Evolutionary conservation across 1,140 invertebrate genomes (phyloP).

Genomic region (Papilio polytes): DNA sequence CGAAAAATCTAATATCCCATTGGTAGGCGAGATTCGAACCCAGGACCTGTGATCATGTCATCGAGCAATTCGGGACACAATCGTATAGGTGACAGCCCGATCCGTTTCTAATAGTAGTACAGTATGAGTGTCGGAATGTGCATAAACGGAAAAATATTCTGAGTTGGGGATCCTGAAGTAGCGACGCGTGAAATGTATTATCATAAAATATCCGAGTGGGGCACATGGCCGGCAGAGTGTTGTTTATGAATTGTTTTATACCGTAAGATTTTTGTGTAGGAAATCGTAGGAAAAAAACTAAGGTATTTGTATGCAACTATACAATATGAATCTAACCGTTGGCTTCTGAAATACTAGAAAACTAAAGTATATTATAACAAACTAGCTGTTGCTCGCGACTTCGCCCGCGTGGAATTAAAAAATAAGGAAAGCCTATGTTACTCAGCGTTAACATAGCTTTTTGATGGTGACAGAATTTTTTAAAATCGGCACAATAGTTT

Average conservation of each 20-base stretch:
- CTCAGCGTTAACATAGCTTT: too few species aligned
- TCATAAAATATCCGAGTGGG: conserved; percentile 36
- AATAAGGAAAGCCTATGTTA: too few species aligned
- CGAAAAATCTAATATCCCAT: too few species aligned
- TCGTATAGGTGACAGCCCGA: background rate
- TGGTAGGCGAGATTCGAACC: too few species aligned
- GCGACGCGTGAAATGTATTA: conserved; percentile 38
- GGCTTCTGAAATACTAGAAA: too few species aligned
- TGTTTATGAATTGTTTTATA: conserved; percentile 35
- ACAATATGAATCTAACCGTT: too few species aligned
- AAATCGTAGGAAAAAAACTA: background rate
- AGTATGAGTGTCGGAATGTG: conserved; percentile 23
- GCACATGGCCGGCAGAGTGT: conserved; percentile 26
- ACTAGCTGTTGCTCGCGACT: too few species aligned
- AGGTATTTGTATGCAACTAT: too few species aligned
- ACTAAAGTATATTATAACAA: too few species aligned
- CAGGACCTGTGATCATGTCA: background rate
- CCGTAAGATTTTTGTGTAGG: background rate
- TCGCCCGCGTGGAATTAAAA: too few species aligned
- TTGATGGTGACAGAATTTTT: too few species aligned
- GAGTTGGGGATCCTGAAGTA: conserved; percentile 23
- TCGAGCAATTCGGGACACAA: background rate
- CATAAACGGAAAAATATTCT: conserved; percentile 36
- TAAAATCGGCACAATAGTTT: too few species aligned
- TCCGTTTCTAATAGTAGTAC: background rate